phyloP scores from a whole-genome alignment of 2,888 invertebrate species.

The Catonia carolina region DNA sequence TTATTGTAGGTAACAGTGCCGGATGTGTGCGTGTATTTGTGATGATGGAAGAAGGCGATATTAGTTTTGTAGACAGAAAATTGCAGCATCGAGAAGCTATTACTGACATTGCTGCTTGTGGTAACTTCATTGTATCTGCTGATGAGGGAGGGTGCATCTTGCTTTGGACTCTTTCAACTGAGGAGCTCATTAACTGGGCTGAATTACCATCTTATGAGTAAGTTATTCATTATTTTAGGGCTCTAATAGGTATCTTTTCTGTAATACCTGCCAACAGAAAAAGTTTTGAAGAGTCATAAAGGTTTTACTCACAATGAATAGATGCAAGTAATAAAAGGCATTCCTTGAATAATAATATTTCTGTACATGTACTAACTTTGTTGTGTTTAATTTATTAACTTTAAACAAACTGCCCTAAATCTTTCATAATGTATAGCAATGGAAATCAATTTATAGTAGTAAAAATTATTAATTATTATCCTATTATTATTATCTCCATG shows the following conservation, averaged over 20 bases:
- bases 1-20: slow-evolving; percentile 36
- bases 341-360: no score
- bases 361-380: no score
- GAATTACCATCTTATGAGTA: slow-evolving; percentile 32
- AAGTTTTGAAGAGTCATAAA: no score
- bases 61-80: slow-evolving; percentile 36
- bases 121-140: slow-evolving; percentile 35
- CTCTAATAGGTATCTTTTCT: background rate
- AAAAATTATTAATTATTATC: no score
- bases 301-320: no score
- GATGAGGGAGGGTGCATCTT: slow-evolving; percentile 37
- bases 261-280: no score
- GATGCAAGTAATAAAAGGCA: no score
- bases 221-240: background rate
- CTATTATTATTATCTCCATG: no score
- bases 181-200: slow-evolving; percentile 33
- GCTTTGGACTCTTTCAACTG: slow-evolving; percentile 35
- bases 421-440: no score
- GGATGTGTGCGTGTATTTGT: slow-evolving; percentile 36
- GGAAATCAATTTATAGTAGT: no score
- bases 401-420: no score
- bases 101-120: slow-evolving; percentile 33
- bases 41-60: slow-evolving; percentile 31
- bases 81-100: slow-evolving; percentile 35
- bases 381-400: no score